Conservation (phyloP, 2,797 vertebrate genomes). For the Discoglossus pictus region DNA sequence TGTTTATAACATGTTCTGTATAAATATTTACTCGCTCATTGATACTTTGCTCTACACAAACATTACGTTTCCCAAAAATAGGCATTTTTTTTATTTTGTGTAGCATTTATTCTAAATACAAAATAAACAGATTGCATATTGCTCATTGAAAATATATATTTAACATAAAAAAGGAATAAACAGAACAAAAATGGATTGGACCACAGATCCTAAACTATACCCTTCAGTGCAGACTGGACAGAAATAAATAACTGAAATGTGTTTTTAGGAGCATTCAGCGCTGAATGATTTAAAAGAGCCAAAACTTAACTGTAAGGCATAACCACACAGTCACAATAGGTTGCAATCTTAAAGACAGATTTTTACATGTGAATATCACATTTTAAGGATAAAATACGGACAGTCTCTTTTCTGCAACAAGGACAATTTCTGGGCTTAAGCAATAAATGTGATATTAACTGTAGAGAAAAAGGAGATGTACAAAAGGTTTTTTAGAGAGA, state of each 20-base stretch:
- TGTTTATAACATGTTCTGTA: conserved; percentile 37
- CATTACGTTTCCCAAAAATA: conserved; percentile 33
- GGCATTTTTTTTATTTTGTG: conserved; percentile 36
- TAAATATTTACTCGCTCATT: conserved; percentile 44
- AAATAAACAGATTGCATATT: conserved; percentile 42
- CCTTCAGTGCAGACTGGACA: too few relatives aligned
- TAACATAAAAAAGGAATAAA: conserved; percentile 26
- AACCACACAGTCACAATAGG: not conserved
- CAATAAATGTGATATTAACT: conserved; percentile 53
- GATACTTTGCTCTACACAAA: conserved; percentile 34
- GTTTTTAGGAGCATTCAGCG: conserved; percentile 42
- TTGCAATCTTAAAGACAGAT: not conserved
- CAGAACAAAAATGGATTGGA: conserved; percentile 50
- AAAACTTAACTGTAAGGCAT: not conserved
- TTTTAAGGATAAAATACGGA: conserved; percentile 42
- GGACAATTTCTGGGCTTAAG: conserved; percentile 7
- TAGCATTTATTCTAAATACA: conserved; percentile 38
- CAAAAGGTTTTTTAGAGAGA: conserved; percentile 49
- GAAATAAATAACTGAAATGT: too few relatives aligned
- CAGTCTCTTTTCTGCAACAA: conserved; percentile 25
- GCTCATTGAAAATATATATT: conserved; percentile 32
- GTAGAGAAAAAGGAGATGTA: conserved; percentile 48
- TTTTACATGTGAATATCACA: conserved; percentile 35
- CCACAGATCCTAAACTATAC: conserved; percentile 43
- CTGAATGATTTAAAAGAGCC: conserved; percentile 30